Evolutionary conservation across 2,888 invertebrate genomes (phyloP), one percentile per base, ranked within the genome.

Genomic region (Drosophila sordidapex): DNA sequence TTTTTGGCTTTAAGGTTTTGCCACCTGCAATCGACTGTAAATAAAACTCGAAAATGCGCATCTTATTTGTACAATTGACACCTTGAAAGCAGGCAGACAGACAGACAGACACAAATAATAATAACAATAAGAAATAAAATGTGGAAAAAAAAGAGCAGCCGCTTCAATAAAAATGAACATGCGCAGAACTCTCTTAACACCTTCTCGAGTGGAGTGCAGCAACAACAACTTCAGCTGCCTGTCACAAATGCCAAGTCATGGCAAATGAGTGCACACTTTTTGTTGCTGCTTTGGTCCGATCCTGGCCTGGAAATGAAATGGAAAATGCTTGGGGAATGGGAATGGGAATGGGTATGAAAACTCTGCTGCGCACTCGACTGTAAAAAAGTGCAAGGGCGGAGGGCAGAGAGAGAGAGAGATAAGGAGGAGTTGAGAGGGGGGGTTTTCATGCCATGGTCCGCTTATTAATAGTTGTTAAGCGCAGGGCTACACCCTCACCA

Each of bases 391-490:
- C 64, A 72, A 64, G 63, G 52, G 57, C 57, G 63, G 4, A 18
- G 38, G 18, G 7, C 18, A 48, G 25, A 21, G 27, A 48, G 18
- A 7, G 18, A 49, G 18, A 18, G 18, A 33, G 25, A 7, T 43
- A 11, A 36, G 18, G n/a, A 56, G 56, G 59, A 56, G 51, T 56
- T 53, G 51, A 38, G 61, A 48, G 48, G 76, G 21, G 6, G 13
- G 46, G 7, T 69, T 78, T 78, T 67, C 62, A 38, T 75, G 56
- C 66, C 63, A 61, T 70, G 83, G 77, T 67, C 52, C 58, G 77
- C 80, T 90, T 84, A 89, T 89, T 91, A 91, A 91, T 89, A 90
- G 88, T 91, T 90, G 89, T 84, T 88, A 91, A 91, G 90, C 84
- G 90, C 76, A 83, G 59, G 82, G 78, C 76, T 72, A 88, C 88